Evolutionary conservation across 2,113 vertebrate species (phyloP).

Genomic region (Holacanthus passer): DNA sequence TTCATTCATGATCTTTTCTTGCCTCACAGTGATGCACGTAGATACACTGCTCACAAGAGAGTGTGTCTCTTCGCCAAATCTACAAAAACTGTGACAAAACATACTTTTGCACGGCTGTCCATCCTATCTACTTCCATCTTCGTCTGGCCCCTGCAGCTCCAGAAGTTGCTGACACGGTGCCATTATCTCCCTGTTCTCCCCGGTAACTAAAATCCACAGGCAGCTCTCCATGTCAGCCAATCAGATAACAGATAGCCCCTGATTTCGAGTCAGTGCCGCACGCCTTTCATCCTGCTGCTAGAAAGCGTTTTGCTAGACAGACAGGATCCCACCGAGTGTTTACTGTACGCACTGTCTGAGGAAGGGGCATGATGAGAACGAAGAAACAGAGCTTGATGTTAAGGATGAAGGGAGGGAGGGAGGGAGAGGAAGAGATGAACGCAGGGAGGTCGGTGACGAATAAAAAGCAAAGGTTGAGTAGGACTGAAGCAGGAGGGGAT

Average conservation of each 20-base stretch:
- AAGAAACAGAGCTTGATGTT: constrained; percentile 1
- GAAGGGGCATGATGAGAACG: constrained; percentile 28
- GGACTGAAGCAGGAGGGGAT: constrained; percentile 3
- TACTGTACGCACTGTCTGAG: constrained; percentile 47
- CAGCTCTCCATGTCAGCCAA: constrained; percentile 74
- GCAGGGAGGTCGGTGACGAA: constrained; percentile 1
- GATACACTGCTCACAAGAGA: not conserved
- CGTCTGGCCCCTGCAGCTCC: constrained; percentile 43
- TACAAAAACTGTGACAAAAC: constrained; percentile 1
- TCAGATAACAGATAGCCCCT: constrained; percentile 77
- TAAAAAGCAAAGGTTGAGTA: constrained; percentile 18
- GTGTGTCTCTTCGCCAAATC: not conserved
- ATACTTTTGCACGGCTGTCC: not conserved
- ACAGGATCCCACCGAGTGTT: constrained; percentile 57
- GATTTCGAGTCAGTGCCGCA: constrained; percentile 62
- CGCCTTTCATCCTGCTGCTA: constrained; percentile 67
- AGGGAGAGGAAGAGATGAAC: too few relatives aligned
- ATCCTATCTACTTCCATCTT: constrained; percentile 13
- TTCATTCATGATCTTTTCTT: not conserved
- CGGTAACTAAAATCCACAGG: constrained; percentile 77
- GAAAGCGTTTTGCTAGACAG: constrained; percentile 64
- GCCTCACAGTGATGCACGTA: not conserved
- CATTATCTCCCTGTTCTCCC: constrained; percentile 76
- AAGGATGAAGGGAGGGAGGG: too few relatives aligned
- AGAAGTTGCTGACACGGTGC: constrained; percentile 70